A percentile compares a stretch with the other conserved stretches of the same genome.
Conservation (phyloP, 2,113 vertebrate species). For the Callaeas wilsoni region DNA sequence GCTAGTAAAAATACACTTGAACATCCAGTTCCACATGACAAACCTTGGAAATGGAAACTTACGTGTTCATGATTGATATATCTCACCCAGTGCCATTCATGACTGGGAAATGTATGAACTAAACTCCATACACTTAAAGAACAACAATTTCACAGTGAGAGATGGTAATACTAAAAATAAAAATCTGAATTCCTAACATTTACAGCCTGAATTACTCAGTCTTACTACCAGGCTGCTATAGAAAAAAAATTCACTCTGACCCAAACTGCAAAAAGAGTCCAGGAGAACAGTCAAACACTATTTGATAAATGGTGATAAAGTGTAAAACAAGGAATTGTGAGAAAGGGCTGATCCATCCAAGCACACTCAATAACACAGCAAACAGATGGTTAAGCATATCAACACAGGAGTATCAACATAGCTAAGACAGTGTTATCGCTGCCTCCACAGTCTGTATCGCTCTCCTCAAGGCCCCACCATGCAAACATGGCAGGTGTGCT, state of each 20-base stretch:
- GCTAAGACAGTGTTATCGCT: neutral
- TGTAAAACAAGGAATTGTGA: neutral
- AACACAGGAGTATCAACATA: neutral
- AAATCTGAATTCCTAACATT: neutral
- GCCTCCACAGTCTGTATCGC: neutral
- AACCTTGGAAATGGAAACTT: neutral
- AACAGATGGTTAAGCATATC: neutral
- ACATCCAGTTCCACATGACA: neutral
- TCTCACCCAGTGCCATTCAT: accelerated
- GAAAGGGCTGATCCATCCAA: neutral
- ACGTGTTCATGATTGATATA: neutral
- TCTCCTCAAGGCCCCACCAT: neutral
- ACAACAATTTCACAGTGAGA: neutral
- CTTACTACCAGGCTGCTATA: neutral
- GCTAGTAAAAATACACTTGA: neutral
- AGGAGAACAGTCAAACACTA: neutral
- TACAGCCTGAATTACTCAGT: neutral
- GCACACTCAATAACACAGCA: neutral
- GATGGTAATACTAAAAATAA: neutral
- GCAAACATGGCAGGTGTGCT: neutral
- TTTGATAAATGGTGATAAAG: neutral
- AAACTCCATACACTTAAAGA: neutral
- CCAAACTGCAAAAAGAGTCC: neutral
- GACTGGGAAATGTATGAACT: neutral
- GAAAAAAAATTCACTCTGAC: neutral